Evolutionary conservation across 2,113 vertebrate species (phyloP).

Genomic region (Corythaeola cristata): DNA sequence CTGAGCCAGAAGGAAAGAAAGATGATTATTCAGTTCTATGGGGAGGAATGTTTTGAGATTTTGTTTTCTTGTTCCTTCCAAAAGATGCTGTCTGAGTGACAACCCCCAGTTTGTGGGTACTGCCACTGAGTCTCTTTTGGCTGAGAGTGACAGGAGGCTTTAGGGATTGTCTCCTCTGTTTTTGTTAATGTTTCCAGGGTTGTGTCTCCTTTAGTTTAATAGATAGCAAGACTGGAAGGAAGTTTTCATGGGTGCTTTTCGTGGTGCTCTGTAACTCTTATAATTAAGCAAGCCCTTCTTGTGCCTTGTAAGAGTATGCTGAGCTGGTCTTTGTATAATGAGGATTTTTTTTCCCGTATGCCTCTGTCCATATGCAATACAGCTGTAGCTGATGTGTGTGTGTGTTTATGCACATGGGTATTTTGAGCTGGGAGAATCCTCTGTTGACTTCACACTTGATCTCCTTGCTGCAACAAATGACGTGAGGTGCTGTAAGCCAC

Average conservation of each 20-base stretch:
- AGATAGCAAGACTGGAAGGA: neutral
- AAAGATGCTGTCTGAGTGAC: neutral
- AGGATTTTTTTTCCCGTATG: neutral
- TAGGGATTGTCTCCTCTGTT: neutral
- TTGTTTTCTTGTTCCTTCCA: neutral
- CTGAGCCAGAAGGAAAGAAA: neutral
- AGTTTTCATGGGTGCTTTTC: neutral
- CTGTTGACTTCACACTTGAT: constrained; percentile 38
- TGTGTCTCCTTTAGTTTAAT: neutral
- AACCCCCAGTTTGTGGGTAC: neutral
- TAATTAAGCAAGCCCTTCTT: neutral
- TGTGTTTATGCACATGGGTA: neutral
- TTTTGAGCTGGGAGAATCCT: constrained; percentile 8
- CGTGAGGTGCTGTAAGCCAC: neutral
- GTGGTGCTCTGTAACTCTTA: neutral
- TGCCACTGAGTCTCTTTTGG: neutral
- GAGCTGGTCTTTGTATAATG: neutral
- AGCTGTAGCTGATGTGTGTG: neutral
- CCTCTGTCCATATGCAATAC: neutral
- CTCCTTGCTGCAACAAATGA: constrained; percentile 23
- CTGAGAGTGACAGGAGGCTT: neutral
- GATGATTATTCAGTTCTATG: neutral
- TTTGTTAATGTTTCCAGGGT: neutral
- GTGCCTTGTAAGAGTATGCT: neutral
- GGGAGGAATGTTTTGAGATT: neutral